Evolutionary conservation across 2,888 invertebrate genomes (phyloP).

Genomic region (Aphodius granarius): DNA sequence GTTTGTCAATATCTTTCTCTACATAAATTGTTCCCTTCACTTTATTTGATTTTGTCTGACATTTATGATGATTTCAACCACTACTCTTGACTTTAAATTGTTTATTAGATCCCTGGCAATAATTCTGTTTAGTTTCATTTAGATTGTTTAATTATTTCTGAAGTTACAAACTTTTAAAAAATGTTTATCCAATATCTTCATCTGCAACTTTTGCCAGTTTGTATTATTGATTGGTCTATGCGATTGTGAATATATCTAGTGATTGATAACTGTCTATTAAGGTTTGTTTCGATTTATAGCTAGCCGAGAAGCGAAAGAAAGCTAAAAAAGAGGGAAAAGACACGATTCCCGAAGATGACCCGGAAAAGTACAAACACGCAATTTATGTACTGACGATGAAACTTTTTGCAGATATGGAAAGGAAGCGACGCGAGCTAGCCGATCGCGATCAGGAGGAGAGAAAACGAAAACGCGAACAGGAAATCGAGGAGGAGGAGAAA

Average conservation of each 20-base stretch:
- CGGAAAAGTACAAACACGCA: conserved; percentile 84
- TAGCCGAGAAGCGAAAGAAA: conserved; percentile 92
- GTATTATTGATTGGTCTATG: neutral
- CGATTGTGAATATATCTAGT: conserved; percentile 1
- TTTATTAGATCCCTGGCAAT: too few species aligned
- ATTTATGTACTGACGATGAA: conserved; percentile 99
- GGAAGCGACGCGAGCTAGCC: conserved; percentile 84
- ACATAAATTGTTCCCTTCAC: too few species aligned
- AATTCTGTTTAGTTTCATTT: too few species aligned
- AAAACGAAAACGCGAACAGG: conserved; percentile 90
- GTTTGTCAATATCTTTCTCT: too few species aligned
- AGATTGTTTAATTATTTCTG: too few species aligned
- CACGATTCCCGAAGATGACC: conserved; percentile 86
- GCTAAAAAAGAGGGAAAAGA: conserved; percentile 88
- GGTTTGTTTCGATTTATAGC: conserved; percentile 58
- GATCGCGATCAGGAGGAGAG: conserved; percentile 90
- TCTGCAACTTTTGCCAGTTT: conserved; percentile 1
- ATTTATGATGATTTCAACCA: too few species aligned
- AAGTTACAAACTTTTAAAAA: neutral
- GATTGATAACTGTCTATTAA: conserved; percentile 17
- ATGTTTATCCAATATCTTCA: neutral
- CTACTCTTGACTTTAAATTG: too few species aligned
- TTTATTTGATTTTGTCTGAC: too few species aligned
- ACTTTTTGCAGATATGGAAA: conserved; percentile 91
- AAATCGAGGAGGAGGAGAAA: conserved; percentile 90